Conservation (phyloP, 2,113 vertebrate species). For the Macaca fascicularis region T2T-MFA8v1.1 NC_088387.1:18662501-18663000, state of each 20-base stretch:
- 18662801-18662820: background rate
- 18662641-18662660: background rate
- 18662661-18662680: background rate
- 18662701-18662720: background rate
- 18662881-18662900: background rate
- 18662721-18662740: background rate
- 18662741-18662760: background rate
- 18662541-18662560: too few species aligned
- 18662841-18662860: too few species aligned
- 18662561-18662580: too few species aligned
- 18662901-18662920: background rate
- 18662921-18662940: background rate
- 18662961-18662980: background rate
- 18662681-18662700: background rate
- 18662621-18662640: too few species aligned
- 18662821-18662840: rapidly evolving
- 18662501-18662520: too few species aligned
- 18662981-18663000: background rate
- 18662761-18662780: background rate
- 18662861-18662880: background rate
- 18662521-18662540: too few species aligned
- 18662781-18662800: background rate
- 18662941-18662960: background rate
- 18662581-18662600: too few species aligned
- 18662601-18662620: too few species aligned